Evolutionary conservation across 2,797 vertebrate species (phyloP), one percentile per base, ranked within the genome.

Genomic region (Ibycter americanus): DNA sequence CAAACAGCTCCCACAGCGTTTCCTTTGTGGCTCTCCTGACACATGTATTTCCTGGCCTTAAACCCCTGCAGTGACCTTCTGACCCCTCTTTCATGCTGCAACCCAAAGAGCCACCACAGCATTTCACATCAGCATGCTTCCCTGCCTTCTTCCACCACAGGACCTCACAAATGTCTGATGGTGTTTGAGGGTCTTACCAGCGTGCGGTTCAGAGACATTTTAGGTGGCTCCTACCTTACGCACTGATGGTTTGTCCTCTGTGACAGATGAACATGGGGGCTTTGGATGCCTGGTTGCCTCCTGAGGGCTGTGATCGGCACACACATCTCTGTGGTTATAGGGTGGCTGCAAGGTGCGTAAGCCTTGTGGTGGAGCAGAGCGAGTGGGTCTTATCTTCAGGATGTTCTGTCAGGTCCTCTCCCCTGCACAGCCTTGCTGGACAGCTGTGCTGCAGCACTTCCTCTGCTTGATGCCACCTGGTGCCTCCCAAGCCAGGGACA

Each of bases 41-140:
- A 9, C 8, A 31, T 4, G 1, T 38, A n/a, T 8, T 44, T 65
- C 18, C 59, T 36, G 23, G 21, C 27, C 76, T 34, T 38, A 26
- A 56, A 42, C 25, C 9, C 5, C 18, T 34, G 16, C 65, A 22
- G 26, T 59, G 22, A 59, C n/a, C 3, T 23, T 55, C 26, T 31
- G 72, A 40, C 9, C 13, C 46, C 31, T 46, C 20, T 34, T 29
- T 3, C 2, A 0, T 6, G 10, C 22, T 23, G 32, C 4, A 3
- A 51, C n/a, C 32, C 46, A 25, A 49, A 68, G 7, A 70, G 42
- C 40, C 36, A 26, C 15, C 12, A 51, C 71, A 61, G 29, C 2
- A 3, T 42, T 91, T 73, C 22, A 0, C 36, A 70, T 5, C 47
- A 49, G 16, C 5, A 0, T 0, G 0, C 23, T 47, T n/a, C 36